Base-by-base conservation (phyloP, 1,140 invertebrate genomes). In the Drosophila truncata region DNA sequence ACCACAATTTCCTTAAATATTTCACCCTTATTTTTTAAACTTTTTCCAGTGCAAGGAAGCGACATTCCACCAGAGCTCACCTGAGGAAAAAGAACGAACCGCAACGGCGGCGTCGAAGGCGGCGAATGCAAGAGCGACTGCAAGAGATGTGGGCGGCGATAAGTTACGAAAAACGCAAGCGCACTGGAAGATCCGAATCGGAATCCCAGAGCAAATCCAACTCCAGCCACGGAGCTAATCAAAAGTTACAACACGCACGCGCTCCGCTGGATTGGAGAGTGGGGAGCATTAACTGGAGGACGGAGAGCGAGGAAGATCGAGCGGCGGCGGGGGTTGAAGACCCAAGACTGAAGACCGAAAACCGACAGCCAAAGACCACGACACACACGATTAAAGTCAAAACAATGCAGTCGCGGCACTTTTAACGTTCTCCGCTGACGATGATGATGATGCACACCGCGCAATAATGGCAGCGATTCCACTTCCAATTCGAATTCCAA, bases 201-300 rank as follows among this genome's bases (percentile, higher is more conserved):
- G 60, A 49, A 52, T 62, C 55, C 44, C 42, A 58, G 18, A 72
- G 59, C 60, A 54, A 71, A 52, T 50, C 58, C 44, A 59, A 69
- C 42, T 50, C 33, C 44, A 33, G 52, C 67, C 37, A 27, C 47
- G 39, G 27, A 78, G 69, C 80, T 87, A 88, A 90, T 87, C 84
- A 87, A 87, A 88, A 87, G 84, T 88, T 87, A 84, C 84, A 82
- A 80, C 80, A 88, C 85, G 84, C 84, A 87, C 80, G 80, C 84
- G 84, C 65, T 86, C 71, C 59, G 52, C 52, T 49, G 25, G 57
- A 55, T 20, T 31, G n/a, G 29, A 31, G 41, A 31, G 41, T 25
- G 33, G 44, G 16, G 10, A 42, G 39, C 27, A 39, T 60, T 33
- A 52, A 52, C 31, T 16, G 31, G 14, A 54, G 50, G 18, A 54